A percentile compares a stretch with the other conserved stretches of the same genome.
These are phyloP conservation scores for Pteropus alecto DNA, from an alignment of 2,113 vertebrate species.

Conservation along the genomic window DNA sequence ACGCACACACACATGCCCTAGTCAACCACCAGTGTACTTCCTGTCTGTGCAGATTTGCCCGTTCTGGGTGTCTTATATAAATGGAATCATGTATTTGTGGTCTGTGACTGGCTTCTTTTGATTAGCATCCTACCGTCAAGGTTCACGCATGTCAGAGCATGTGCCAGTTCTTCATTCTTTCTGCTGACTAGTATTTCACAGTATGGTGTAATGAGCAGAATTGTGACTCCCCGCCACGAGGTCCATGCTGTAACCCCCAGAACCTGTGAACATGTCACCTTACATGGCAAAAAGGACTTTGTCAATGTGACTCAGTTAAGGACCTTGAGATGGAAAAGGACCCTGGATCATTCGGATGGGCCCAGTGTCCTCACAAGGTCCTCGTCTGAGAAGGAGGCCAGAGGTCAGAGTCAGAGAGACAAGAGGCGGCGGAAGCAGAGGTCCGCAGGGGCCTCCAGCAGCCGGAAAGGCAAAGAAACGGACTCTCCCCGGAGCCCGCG, in stretches of 20 bases:
- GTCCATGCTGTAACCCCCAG: too few relatives aligned
- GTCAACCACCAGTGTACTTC: background rate
- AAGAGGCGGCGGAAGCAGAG: background rate
- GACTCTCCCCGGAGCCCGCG: background rate
- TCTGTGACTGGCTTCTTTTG: background rate
- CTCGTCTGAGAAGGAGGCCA: background rate
- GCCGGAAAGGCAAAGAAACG: background rate
- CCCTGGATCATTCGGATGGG: background rate
- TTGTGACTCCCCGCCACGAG: too few relatives aligned
- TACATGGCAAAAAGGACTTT: too few relatives aligned
- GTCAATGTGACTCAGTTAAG: background rate
- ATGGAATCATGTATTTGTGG: background rate
- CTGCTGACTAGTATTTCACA: background rate
- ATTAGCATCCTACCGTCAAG: background rate
- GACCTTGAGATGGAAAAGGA: background rate
- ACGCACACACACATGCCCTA: background rate
- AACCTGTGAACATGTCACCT: fast-evolving
- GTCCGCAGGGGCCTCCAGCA: background rate
- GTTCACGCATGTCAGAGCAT: fast-evolving
- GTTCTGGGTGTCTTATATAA: background rate
- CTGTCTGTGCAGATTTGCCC: too few relatives aligned
- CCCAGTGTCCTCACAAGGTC: background rate
- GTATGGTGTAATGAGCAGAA: background rate
- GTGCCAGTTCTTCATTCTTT: too few relatives aligned
- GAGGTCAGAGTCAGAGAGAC: background rate